Conservation (phyloP, 2,797 vertebrate genomes). For the Microctenopoma lineatum region DNA sequence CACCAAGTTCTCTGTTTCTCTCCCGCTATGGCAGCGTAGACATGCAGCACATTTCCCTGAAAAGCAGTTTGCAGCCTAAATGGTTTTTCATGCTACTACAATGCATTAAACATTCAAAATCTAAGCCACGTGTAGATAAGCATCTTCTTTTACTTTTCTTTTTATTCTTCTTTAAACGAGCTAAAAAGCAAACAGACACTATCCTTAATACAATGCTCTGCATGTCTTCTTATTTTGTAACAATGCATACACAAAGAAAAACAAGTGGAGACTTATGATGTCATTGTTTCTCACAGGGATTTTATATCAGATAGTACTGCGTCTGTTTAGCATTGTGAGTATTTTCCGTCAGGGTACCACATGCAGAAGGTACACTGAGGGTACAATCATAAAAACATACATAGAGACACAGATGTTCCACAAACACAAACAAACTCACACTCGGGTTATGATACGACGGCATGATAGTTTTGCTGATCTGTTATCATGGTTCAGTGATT, state of each 20-base stretch:
- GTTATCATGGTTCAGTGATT: slow-evolving; percentile 42
- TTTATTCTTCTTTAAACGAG: background rate
- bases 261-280: slow-evolving; percentile 41
- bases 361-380: slow-evolving; percentile 42
- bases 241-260: slow-evolving; percentile 45
- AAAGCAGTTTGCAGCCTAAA: background rate
- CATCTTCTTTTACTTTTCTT: background rate
- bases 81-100: background rate
- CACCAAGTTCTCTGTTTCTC: background rate
- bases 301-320: slow-evolving; percentile 62
- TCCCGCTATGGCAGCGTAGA: background rate
- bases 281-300: slow-evolving; percentile 67
- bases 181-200: background rate
- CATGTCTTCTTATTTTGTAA: slow-evolving; percentile 2
- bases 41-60: slow-evolving; percentile 1
- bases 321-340: slow-evolving; percentile 47
- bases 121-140: background rate
- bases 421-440: slow-evolving; percentile 22
- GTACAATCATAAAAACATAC: slow-evolving; percentile 38
- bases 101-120: background rate
- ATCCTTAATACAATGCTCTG: background rate
- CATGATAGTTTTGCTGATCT: slow-evolving; percentile 58
- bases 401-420: slow-evolving; percentile 6
- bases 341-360: slow-evolving; percentile 76
- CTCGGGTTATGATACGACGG: slow-evolving; percentile 32